phyloP scores from a whole-genome alignment of 2,888 invertebrate genomes.

The Gastracanthus pulcherrimus region DNA sequence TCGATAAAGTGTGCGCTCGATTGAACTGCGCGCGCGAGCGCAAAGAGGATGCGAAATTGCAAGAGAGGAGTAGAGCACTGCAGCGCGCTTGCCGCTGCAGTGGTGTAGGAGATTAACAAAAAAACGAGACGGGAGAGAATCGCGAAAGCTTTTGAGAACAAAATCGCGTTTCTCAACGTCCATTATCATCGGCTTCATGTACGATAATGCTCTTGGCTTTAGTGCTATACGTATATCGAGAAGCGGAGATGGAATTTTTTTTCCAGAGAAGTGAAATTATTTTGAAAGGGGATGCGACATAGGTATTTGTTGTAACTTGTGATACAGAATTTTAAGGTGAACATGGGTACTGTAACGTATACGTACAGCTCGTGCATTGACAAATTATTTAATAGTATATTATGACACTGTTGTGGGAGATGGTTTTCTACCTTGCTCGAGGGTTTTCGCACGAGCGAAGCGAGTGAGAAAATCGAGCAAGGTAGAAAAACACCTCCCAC shows the following conservation, averaged over 20 bases:
- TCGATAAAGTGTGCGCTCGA: conserved; percentile 8
- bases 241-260: not conserved
- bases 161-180: conserved; percentile 47
- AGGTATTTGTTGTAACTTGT: too few relatives aligned
- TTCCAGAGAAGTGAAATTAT: not conserved
- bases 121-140: not conserved
- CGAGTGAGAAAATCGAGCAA: too few relatives aligned
- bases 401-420: too few relatives aligned
- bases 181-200: not conserved
- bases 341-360: too few relatives aligned
- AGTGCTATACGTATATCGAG: not conserved
- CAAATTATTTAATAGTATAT: too few relatives aligned
- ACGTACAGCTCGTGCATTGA: too few relatives aligned
- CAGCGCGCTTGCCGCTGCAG: not conserved
- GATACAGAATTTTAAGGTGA: too few relatives aligned
- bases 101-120: not conserved
- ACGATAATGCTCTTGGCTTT: conserved; percentile 5
- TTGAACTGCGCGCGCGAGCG: not conserved
- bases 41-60: conserved; percentile 21
- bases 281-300: too few relatives aligned
- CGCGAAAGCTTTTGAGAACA: conserved; percentile 42
- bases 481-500: too few relatives aligned
- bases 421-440: too few relatives aligned
- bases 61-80: too few relatives aligned
- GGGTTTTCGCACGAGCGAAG: too few relatives aligned